Evolutionary conservation across 2,888 invertebrate genomes (phyloP).

Genomic region (Drosophila niveifrons): DNA sequence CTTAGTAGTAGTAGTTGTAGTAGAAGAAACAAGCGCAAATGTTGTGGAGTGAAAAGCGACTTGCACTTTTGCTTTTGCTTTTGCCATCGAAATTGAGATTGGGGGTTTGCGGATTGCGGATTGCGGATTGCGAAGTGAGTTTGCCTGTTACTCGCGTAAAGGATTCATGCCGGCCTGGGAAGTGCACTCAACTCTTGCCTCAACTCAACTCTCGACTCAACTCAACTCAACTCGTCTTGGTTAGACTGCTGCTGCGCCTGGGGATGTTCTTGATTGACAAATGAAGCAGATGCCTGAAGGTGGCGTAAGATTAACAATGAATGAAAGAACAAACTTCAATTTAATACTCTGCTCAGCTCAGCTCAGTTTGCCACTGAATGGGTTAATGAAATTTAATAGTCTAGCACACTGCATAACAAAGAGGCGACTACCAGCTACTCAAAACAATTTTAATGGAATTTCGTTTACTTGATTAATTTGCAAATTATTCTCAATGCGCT

Average conservation of each 20-base stretch:
- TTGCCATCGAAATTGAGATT: slow-evolving; percentile 15
- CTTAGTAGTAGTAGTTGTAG: not conserved
- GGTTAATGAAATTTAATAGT: slow-evolving; percentile 41
- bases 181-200: slow-evolving; percentile 33
- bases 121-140: not conserved
- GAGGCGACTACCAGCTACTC: not conserved
- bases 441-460: not conserved
- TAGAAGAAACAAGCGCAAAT: slow-evolving; percentile 4
- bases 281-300: slow-evolving; percentile 50
- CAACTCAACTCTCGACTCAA: not conserved
- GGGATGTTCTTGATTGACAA: slow-evolving; percentile 63
- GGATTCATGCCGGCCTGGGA: slow-evolving; percentile 10
- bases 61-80: slow-evolving; percentile 18
- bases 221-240: not conserved
- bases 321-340: slow-evolving; percentile 18
- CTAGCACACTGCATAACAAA: slow-evolving; percentile 20
- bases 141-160: slow-evolving; percentile 8
- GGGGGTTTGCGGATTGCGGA: not conserved
- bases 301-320: slow-evolving; percentile 55
- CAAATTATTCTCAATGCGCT: too few species aligned
- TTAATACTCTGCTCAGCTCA: not conserved
- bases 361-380: not conserved
- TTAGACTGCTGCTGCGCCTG: slow-evolving; percentile 1
- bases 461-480: not conserved
- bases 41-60: slow-evolving; percentile 6